A percentile compares a stretch with the other conserved stretches of the same genome.
Conservation (phyloP, 2,797 vertebrate species). For the Mastacembelus armatus region DNA sequence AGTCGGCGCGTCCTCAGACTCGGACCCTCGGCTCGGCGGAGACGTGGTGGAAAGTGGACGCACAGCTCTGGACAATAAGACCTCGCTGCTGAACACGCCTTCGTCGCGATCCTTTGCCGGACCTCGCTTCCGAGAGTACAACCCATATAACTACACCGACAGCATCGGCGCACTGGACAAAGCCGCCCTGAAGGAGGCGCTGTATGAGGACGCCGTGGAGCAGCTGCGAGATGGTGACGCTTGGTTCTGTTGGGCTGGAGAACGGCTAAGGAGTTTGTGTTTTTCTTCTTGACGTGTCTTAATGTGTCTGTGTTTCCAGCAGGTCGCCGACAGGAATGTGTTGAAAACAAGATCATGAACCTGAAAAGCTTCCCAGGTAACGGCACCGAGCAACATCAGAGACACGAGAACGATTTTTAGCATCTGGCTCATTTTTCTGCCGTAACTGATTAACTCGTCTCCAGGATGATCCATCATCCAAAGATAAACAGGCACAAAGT, state of each 20-base stretch:
- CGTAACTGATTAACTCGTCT: too few relatives aligned
- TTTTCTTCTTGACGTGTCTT: background rate
- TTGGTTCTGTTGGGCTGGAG: background rate
- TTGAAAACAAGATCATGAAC: slow-evolving; percentile 80
- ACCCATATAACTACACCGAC: slow-evolving; percentile 91
- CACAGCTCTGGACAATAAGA: slow-evolving; percentile 95
- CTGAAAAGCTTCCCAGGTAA: slow-evolving; percentile 78
- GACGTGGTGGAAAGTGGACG: slow-evolving; percentile 89
- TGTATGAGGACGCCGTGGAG: slow-evolving; percentile 90
- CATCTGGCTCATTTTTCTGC: background rate
- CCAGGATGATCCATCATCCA: too few relatives aligned
- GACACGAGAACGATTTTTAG: too few relatives aligned
- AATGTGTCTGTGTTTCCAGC: background rate
- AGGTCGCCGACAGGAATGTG: slow-evolving; percentile 77
- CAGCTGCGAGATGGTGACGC: slow-evolving; percentile 89
- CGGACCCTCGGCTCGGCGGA: slow-evolving; percentile 79
- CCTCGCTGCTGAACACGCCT: slow-evolving; percentile 94
- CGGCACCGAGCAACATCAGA: background rate
- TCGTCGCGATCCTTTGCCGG: slow-evolving; percentile 89
- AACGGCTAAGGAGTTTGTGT: too few relatives aligned
- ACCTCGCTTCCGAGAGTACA: slow-evolving; percentile 90
- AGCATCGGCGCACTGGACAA: slow-evolving; percentile 89
- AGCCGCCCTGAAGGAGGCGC: slow-evolving; percentile 88
- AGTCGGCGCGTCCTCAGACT: slow-evolving; percentile 81
- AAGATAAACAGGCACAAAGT: background rate